Base-by-base conservation (phyloP, 1,140 invertebrate species). In the Eulimnadia texana region DNA sequence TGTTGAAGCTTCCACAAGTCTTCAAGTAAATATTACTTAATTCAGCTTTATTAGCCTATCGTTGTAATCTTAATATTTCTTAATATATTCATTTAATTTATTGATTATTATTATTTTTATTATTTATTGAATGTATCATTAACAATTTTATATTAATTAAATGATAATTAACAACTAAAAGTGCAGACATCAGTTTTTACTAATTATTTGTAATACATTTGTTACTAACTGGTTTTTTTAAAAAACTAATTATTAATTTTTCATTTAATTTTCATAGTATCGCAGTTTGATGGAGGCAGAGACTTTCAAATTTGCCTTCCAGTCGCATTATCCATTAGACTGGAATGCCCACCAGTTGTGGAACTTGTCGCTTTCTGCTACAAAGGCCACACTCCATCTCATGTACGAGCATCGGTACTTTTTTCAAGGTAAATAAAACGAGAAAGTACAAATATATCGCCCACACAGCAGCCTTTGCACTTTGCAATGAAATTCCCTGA, bases 311-410 rank as follows among this genome's bases (percentile, higher is more conserved):
- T 95, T 95, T 73, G 84, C 84, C 64, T 77, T 97, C 0, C 81
- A 82, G 67, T 86, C 85, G 66, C 83, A 88, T 67, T 97, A 95
- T 76, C 93, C 93, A 0, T 76, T 88, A 11, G 79, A 84, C 61
- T 98, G 93, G 93, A 98, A 98, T 72, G 87, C 90, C 67, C 88
- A 93, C 68, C 93, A 97, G 71, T 84, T 90, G 64, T 97, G 93
- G 93, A 81, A 82, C 42, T 76, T 93, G 33, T 85, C 85, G 67
- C 77, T 98, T 52, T 94, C 90, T 11, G 92, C 90, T 0, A 94
- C 91, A 70, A 97, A 97, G 77, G 90, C 92, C 1, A 89, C 91
- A 1, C 84, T 88, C 16, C 87, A 88, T 71, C 80, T 97, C 56
- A 89, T 97, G 55, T 97, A 92, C 74, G 84, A 85, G 58, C 93